phyloP scores from a whole-genome alignment of 2,888 invertebrate species.

The Pycnomerus fuliginosus region DNA sequence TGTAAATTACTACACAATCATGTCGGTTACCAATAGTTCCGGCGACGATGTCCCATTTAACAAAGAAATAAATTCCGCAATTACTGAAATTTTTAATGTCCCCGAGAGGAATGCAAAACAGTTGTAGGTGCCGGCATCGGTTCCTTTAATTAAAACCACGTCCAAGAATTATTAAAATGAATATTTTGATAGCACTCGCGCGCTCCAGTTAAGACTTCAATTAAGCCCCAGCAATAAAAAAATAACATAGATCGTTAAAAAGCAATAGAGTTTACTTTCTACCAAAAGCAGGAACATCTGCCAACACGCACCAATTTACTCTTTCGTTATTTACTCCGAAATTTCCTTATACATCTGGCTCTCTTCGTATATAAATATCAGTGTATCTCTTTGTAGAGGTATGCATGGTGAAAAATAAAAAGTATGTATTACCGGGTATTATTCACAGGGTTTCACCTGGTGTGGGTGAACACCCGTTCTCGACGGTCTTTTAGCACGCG shows the following conservation, averaged over 20 bases:
- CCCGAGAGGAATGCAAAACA: too few relatives aligned
- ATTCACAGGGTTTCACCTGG: constrained; percentile 11
- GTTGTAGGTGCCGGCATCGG: too few relatives aligned
- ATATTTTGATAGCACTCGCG: background rate
- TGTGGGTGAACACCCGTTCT: constrained; percentile 3
- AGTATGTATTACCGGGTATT: constrained; percentile 11
- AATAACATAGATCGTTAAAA: constrained; percentile 14
- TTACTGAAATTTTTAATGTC: too few relatives aligned
- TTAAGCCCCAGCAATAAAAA: constrained; percentile 7
- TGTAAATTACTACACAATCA: too few relatives aligned
- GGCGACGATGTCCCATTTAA: too few relatives aligned
- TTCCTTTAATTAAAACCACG: constrained; percentile 10
- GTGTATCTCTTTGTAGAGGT: constrained; percentile 8
- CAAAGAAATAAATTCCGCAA: too few relatives aligned
- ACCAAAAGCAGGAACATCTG: constrained; percentile 13
- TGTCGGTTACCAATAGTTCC: too few relatives aligned
- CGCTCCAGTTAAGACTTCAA: background rate
- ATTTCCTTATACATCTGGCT: constrained; percentile 12
- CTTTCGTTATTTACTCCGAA: constrained; percentile 20
- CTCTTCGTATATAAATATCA: constrained; percentile 2
- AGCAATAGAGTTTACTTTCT: constrained; percentile 20
- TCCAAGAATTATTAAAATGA: constrained; percentile 1
- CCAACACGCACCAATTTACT: constrained; percentile 15
- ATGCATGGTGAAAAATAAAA: constrained; percentile 9
- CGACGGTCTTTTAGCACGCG: constrained; percentile 10